Percentiles rank a stretch among this genome's conserved stretches.
Evolutionary conservation across 2,113 vertebrate genomes (phyloP).

Genomic region (Lamprotornis superbus): DNA sequence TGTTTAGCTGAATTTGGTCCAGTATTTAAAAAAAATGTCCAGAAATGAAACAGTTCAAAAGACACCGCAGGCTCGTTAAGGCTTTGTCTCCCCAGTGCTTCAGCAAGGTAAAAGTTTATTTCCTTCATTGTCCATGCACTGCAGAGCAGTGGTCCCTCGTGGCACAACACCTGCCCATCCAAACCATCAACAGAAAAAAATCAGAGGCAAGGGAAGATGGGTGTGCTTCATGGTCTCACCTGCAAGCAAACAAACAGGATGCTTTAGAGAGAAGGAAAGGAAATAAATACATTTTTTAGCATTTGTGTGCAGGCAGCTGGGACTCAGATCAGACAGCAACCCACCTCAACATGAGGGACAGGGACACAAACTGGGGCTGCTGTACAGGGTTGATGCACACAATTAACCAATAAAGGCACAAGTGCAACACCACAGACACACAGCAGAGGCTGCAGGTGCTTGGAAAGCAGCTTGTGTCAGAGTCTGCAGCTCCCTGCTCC

Average conservation of each 20-base stretch:
- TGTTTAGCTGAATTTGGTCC: conserved; percentile 70
- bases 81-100: conserved; percentile 80
- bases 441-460: fast-evolving
- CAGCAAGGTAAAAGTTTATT: conserved; percentile 49
- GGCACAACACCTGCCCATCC: conserved; percentile 64
- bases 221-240: conserved; percentile 64
- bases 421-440: neutral
- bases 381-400: fast-evolving
- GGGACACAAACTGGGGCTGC: fast-evolving
- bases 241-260: conserved; percentile 1
- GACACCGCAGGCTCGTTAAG: conserved; percentile 85
- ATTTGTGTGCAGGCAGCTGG: neutral
- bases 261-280: neutral
- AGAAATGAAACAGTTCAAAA: conserved; percentile 74
- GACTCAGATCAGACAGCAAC: neutral
- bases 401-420: too few relatives aligned
- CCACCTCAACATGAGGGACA: fast-evolving
- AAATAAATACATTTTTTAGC: neutral
- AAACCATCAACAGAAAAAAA: conserved; percentile 26
- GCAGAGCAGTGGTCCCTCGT: conserved; percentile 59
- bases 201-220: conserved; percentile 77
- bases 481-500: neutral
- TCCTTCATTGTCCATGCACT: conserved; percentile 29
- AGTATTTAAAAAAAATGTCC: conserved; percentile 64
- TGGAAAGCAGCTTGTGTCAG: neutral